These are phyloP conservation scores for Pheosia tremula DNA, from an alignment of 2,888 invertebrate species.

Conservation along the genomic window DNA sequence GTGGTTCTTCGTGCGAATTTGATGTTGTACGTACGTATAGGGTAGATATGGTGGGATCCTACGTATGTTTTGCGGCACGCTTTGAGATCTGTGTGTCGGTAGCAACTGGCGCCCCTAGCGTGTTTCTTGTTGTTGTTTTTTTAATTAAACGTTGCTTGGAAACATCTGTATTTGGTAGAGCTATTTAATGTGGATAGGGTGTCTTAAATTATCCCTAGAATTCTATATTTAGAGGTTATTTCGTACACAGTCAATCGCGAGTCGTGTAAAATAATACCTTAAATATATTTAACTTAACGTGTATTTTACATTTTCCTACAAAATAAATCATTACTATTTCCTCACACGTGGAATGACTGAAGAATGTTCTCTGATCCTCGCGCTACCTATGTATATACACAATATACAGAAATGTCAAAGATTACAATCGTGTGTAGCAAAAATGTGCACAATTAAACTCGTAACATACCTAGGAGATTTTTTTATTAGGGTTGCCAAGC, in stretches of 20 bases:
- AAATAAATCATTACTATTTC: background rate
- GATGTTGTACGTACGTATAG: background rate
- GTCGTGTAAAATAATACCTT: too few relatives aligned
- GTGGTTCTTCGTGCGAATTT: background rate
- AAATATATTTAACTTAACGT: too few relatives aligned
- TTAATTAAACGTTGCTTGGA: background rate
- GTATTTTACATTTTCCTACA: background rate
- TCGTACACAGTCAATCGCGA: too few relatives aligned
- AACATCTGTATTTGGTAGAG: too few relatives aligned
- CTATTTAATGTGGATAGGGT: too few relatives aligned
- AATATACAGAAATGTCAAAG: constrained; percentile 17
- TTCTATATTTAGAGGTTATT: too few relatives aligned
- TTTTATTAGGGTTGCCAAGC: background rate
- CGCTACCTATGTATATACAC: background rate
- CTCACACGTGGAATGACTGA: background rate
- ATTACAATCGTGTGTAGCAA: constrained; percentile 30
- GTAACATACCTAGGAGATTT: constrained; percentile 20
- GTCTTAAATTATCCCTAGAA: too few relatives aligned
- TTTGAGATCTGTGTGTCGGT: background rate
- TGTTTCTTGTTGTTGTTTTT: background rate
- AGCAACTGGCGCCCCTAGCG: background rate
- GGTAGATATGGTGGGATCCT: background rate
- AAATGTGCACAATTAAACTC: constrained; percentile 46
- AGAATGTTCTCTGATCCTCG: background rate
- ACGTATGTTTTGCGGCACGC: background rate